A percentile compares a stretch with the other conserved stretches of the same genome.
These are phyloP conservation scores for Labia minor DNA, from an alignment of 2,888 invertebrate genomes.

Conservation along the genomic window DNA sequence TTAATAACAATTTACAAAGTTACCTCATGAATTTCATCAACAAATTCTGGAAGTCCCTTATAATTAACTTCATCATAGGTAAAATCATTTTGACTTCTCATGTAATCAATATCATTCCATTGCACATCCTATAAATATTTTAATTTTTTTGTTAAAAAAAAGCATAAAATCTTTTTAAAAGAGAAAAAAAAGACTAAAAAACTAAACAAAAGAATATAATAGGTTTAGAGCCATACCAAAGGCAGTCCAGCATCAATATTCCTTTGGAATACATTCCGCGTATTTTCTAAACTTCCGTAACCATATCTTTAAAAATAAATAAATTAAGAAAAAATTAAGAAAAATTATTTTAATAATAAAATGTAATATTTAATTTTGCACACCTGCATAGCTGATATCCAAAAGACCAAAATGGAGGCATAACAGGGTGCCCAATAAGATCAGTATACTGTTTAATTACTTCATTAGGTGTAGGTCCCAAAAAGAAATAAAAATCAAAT, in stretches of 20 bases:
- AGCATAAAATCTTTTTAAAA: too few species aligned
- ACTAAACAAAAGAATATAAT: too few species aligned
- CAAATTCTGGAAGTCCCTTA: slow-evolving; percentile 53
- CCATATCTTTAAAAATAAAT: slow-evolving; percentile 41
- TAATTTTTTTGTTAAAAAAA: too few species aligned
- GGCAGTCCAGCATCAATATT: slow-evolving; percentile 64
- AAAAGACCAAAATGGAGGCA: slow-evolving; percentile 81
- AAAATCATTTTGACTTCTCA: slow-evolving; percentile 68
- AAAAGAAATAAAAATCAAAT: slow-evolving; percentile 64
- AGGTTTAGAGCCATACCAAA: slow-evolving; percentile 59
- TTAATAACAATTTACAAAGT: slow-evolving; percentile 20
- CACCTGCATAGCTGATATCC: slow-evolving; percentile 81
- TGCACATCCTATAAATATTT: slow-evolving; percentile 51
- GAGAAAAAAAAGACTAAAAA: slow-evolving; percentile 15
- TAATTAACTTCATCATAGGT: slow-evolving; percentile 54
- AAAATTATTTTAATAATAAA: too few species aligned
- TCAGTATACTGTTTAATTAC: slow-evolving; percentile 57
- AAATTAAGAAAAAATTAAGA: too few species aligned
- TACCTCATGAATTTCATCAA: slow-evolving; percentile 51
- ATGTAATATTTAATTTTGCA: slow-evolving; percentile 17
- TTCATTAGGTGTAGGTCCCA: slow-evolving; percentile 61
- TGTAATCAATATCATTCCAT: slow-evolving; percentile 80
- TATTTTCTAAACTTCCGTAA: slow-evolving; percentile 54
- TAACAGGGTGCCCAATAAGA: slow-evolving; percentile 60
- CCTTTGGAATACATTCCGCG: slow-evolving; percentile 52